Base-by-base conservation (phyloP, 2,113 vertebrate genomes). In the Pitta sordida region DNA sequence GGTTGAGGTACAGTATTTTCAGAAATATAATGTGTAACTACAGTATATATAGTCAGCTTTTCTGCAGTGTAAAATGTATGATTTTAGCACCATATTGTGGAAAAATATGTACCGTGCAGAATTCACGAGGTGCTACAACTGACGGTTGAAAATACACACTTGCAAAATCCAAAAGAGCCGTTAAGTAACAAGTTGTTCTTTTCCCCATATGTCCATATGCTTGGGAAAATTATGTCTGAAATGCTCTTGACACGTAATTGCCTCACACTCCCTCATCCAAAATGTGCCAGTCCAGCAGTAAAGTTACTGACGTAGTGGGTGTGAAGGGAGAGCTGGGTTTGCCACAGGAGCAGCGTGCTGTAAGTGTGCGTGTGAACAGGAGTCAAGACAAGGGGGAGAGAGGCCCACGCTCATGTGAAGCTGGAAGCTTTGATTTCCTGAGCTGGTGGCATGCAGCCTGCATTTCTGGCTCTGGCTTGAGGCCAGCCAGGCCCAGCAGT, bases 101-200 rank as follows among this genome's bases (percentile, higher is more conserved):
- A 94, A 96, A 96, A 97, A 96, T 96, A 96, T 96, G 95, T 95
- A 96, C 91, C 94, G 34, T 93, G 96, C 95, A 96, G 91, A 95
- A 94, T 93, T 97, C 95, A 96, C 76, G 89, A 97, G 96, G 96
- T 97, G 97, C 96, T 96, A 96, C 95, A 95, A 96, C 94, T 96
- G 94, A 96, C 78, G 82, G 96, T 96, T 96, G 96, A 96, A 96
- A 97, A 97, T 95, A 96, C 91, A 96, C 86, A 94, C 97, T 96
- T 95, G 95, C 94, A 96, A 96, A 96, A 96, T 94, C 86, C 84
- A 96, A 94, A 96, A 92, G 95, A 96, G 96, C 96, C 91, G 86
- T 96, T 97, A 96, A 96, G 94, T 96, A 97, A 95, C 94, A 94
- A 96, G 94, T 96, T 97, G 97, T 95, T 97, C 96, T 96, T 97